These are phyloP conservation scores for Leptinotarsa rubiginosa DNA, from an alignment of 2,888 invertebrate species.

Conservation along the genomic window DNA sequence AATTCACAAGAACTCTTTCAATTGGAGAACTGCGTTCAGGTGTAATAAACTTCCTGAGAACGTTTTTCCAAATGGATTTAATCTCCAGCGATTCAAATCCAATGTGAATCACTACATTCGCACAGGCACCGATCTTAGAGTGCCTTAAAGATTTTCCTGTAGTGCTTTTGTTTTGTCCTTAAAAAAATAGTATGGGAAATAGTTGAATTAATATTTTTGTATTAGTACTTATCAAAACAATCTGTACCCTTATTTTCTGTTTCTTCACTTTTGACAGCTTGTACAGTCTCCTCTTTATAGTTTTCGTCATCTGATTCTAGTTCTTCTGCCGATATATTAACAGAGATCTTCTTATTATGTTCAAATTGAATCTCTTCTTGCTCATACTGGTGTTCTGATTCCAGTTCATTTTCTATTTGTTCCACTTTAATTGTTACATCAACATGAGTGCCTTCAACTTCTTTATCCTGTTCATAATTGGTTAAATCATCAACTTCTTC, in stretches of 20 bases:
- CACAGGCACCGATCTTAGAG: no score
- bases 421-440: neutral
- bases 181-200: no score
- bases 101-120: no score
- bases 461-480: neutral
- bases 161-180: no score
- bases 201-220: no score
- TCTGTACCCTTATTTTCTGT: neutral
- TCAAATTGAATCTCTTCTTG: conserved; percentile 10
- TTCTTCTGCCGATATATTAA: neutral
- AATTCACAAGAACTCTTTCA: no score
- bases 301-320: neutral
- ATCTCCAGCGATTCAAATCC: no score
- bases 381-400: neutral
- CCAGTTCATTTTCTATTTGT: neutral
- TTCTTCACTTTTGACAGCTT: neutral
- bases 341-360: neutral
- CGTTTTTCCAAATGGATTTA: no score
- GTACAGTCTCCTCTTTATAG: neutral
- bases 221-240: neutral
- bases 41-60: no score
- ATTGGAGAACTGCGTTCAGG: no score
- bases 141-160: no score
- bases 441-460: neutral
- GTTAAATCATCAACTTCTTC: neutral